Evolutionary conservation across 2,113 vertebrate species (phyloP), one percentile per base, ranked within the genome.

Genomic region (Mus pahari): DNA sequence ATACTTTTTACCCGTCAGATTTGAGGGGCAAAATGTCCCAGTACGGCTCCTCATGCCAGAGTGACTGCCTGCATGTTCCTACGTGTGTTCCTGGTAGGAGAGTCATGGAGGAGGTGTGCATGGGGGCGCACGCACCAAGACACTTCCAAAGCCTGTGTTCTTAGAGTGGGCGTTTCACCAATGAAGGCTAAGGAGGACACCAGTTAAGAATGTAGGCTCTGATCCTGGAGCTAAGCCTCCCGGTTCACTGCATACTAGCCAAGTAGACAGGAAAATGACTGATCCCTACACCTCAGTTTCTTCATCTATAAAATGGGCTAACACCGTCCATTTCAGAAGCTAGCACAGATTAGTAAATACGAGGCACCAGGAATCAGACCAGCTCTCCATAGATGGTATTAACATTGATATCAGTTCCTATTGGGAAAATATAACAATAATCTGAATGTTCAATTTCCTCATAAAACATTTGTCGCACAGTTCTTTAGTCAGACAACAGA

Each of bases 381-480:
- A 13, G n/a, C 86, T 36, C 13, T 60, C 17, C 36, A 39, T 39
- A 78, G 14, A 83, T n/a, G 3, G 3, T 36, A 84, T 74, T 87
- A 82, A 36, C 83, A 90, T 19, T 90, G 33, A 31, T 58, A 24
- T 60, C 70, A 88, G 89, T 89, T 28, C 78, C 75, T 55, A 66
- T 45, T 88, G 33, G 10, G 94, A 86, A 78, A 91, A 64, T 36
- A 26, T 62, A 92, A 39, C 24, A 93, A 79, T 74, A 48, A 90
- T n/a, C 13, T 89, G 45, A 62, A 96, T 79, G 58, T 36, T 90
- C 31, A 14, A 89, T 79, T 93, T 74, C 45, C 33, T 84, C 45
- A 81, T 78, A 33, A 92, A 95, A 89, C 64, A 90, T 10, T 66
- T 86, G 70, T 14, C 62, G 7, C 88, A 20, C 7, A 71, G 5